Evolutionary conservation across 2,113 vertebrate genomes (phyloP).

Genomic region (Capricornis sumatraensis): DNA sequence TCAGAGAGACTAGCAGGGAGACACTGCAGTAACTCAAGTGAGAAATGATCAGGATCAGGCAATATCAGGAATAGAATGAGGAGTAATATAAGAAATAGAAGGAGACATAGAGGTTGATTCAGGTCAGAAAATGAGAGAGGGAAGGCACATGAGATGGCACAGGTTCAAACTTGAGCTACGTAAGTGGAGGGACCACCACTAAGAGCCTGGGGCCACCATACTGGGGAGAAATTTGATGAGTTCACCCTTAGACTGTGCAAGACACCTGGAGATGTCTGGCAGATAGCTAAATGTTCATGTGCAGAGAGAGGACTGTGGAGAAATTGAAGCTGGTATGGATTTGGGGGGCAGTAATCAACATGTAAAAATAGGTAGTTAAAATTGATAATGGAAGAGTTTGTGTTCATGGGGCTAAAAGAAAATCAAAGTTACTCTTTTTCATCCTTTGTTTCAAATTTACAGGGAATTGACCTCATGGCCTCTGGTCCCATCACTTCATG

Average conservation of each 20-base stretch:
- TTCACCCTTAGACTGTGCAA: fast-evolving
- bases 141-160: background rate
- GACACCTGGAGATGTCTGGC: background rate
- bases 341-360: background rate
- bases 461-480: background rate
- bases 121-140: background rate
- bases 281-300: background rate
- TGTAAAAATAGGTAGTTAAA: background rate
- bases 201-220: background rate
- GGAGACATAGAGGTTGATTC: background rate
- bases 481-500: too few species aligned
- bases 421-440: background rate
- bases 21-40: background rate
- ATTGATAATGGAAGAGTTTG: background rate
- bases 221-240: background rate
- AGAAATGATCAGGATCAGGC: background rate
- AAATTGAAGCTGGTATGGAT: background rate
- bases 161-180: background rate
- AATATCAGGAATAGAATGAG: background rate
- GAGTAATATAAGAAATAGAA: background rate
- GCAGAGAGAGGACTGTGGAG: background rate
- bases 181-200: background rate
- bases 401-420: background rate
- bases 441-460: background rate
- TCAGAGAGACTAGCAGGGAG: background rate